Evolutionary conservation across 1,140 invertebrate species (phyloP).

Genomic region (Hycleus cichorii): DNA sequence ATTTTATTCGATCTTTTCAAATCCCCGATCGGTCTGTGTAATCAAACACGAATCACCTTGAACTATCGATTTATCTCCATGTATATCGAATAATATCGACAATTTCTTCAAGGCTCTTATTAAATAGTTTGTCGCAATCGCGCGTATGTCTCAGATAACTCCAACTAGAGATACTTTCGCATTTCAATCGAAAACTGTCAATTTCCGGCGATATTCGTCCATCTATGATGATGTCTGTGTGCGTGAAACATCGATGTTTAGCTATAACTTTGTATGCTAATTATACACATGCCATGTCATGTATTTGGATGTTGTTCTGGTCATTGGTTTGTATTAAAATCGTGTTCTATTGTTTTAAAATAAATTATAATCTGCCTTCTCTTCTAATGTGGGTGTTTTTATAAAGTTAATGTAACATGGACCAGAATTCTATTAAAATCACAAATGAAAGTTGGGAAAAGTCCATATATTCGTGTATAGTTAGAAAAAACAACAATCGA

Average conservation of each 20-base stretch:
- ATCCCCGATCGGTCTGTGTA: background rate
- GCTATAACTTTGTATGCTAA: constrained; percentile 39
- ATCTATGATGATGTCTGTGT: background rate
- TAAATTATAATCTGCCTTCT: constrained; percentile 36
- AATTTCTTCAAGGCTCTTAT: constrained; percentile 8
- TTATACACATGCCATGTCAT: constrained; percentile 39
- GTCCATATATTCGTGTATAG: too few relatives aligned
- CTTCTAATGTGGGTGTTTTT: constrained; percentile 30
- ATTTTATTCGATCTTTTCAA: too few relatives aligned
- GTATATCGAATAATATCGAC: constrained; percentile 9
- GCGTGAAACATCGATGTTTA: constrained; percentile 9
- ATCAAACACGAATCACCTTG: constrained; percentile 7
- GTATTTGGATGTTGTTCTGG: constrained; percentile 37
- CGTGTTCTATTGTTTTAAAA: constrained; percentile 41
- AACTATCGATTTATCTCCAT: constrained; percentile 10
- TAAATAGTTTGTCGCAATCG: constrained; percentile 5
- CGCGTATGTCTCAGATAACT: too few relatives aligned
- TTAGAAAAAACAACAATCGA: too few relatives aligned
- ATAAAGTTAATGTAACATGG: constrained; percentile 33
- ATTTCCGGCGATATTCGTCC: constrained; percentile 21
- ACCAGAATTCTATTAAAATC: constrained; percentile 16
- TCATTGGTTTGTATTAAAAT: constrained; percentile 38
- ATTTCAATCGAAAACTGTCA: background rate
- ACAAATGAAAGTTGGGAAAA: background rate
- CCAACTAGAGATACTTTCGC: too few relatives aligned